phyloP scores from a whole-genome alignment of 1,140 invertebrate species.

The Paracyclopina nana region DNA sequence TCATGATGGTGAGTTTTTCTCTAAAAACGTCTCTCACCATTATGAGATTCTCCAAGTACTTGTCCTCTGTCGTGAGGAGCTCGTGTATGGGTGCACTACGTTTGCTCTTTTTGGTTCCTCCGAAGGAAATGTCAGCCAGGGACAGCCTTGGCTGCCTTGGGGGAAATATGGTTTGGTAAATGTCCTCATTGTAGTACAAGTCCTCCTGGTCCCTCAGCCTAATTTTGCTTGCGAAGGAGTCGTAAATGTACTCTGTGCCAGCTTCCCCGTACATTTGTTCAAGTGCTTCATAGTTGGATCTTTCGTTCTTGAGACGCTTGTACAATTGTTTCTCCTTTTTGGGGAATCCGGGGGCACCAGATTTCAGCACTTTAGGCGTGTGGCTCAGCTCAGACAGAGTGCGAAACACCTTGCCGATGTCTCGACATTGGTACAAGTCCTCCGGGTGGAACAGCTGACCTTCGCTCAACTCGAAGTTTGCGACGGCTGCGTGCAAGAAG shows the following conservation, averaged over 20 bases:
- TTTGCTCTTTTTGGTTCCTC: conserved; percentile 10
- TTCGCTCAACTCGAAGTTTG: conserved; percentile 13
- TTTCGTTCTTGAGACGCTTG: conserved; percentile 7
- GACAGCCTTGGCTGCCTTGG: conserved; percentile 2
- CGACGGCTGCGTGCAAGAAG: conserved; percentile 7
- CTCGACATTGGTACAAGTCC: conserved; percentile 10
- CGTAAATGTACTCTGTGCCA: conserved; percentile 12
- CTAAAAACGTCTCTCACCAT: conserved; percentile 16
- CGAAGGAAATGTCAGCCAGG: not conserved
- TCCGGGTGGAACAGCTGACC: conserved; percentile 10
- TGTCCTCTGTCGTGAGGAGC: conserved; percentile 12
- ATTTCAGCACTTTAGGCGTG: not conserved
- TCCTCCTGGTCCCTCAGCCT: not conserved
- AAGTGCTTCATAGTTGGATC: not conserved
- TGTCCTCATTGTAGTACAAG: conserved; percentile 9
- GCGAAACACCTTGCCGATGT: conserved; percentile 13
- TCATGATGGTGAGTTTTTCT: conserved; percentile 2
- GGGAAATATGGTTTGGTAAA: conserved; percentile 13
- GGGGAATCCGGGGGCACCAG: conserved; percentile 10
- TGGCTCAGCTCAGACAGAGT: conserved; percentile 6
- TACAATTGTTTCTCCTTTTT: conserved; percentile 11
- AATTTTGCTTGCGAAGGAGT: conserved; percentile 8
- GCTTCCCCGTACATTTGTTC: conserved; percentile 8
- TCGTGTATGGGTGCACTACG: conserved; percentile 8
- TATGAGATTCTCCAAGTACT: conserved; percentile 14